Base-by-base conservation (phyloP, 2,888 invertebrate species). In the Bimastos eiseni region DNA sequence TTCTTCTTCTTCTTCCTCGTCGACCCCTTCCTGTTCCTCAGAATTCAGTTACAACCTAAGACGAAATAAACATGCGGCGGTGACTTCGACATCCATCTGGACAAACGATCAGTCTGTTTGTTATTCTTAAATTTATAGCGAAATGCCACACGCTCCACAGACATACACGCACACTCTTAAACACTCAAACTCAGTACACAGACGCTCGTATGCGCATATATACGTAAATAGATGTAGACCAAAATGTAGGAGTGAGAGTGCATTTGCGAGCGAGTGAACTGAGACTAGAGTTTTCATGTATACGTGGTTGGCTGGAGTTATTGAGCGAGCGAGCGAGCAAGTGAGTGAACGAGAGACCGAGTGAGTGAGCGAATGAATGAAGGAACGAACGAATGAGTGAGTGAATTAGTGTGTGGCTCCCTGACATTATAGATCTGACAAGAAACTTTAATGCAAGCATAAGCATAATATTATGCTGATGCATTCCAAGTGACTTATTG, bases 61-160 rank as follows among this genome's bases (percentile, higher is more conserved):
- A 70, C n/a, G 70, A 70, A 70, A 70, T 70, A 70, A 70, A 70
- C 70, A 70, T n/a, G n/a, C 30, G 30, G 17, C 70, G 30, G 17
- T n/a, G 70, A 70, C 70, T 70, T 70, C 70, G 70, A 70, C 70
- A 70, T 70, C 70, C 70, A 70, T 70, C 70, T 70, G 70, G 70
- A n/a, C 70, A 70, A 70, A n/a, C 70, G 70, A 70, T 70, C 70
- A 70, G 70, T 13, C n/a, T 70, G 70, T 70, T 70, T 70, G 70
- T 70, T 70, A 70, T 70, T 70, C 70, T 70, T n/a, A 70, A 70
- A 70, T 70, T 70, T 70, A 70, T 70, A 70, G 70, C 70, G 70
- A n/a, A 49, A 70, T 70, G 70, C 70, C 70, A 70, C 70, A n/a
- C n/a, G 30, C 13, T 70, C 70, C n/a, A 70, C 70, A 70, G 70